These are phyloP conservation scores for Rhinopithecus roxellana DNA, from an alignment of 2,113 vertebrate genomes.

Conservation along the genomic window DNA sequence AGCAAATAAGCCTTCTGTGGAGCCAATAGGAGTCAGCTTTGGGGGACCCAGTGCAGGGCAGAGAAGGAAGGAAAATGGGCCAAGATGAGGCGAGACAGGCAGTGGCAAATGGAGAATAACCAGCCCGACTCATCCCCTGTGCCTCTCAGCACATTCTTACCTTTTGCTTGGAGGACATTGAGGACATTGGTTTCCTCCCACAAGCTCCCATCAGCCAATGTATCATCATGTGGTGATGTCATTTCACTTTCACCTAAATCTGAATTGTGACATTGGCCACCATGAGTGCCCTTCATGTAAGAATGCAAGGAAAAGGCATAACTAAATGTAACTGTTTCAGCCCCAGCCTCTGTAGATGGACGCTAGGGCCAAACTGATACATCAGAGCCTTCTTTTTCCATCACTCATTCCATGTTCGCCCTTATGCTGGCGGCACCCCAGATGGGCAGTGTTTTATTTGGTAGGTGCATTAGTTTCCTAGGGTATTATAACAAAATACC, in stretches of 20 bases:
- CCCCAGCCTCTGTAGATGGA: neutral
- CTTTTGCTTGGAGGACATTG: too few relatives aligned
- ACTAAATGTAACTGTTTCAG: neutral
- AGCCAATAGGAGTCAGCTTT: neutral
- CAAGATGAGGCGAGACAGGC: neutral
- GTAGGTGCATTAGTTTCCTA: neutral
- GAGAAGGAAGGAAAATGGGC: neutral
- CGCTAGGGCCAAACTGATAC: neutral
- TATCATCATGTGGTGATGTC: neutral
- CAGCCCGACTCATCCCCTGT: too few relatives aligned
- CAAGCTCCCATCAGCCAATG: neutral
- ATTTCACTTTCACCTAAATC: neutral
- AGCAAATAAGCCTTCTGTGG: neutral
- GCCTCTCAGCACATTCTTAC: neutral
- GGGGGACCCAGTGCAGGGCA: neutral
- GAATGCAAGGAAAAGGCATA: neutral
- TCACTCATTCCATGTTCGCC: too few relatives aligned
- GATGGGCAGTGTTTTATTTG: neutral
- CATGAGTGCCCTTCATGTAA: neutral
- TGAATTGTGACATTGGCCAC: neutral
- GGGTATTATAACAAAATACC: neutral
- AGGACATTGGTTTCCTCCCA: neutral
- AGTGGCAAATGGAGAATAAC: too few relatives aligned
- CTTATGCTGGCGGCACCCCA: neutral
- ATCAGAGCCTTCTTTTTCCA: neutral